phyloP scores from a whole-genome alignment of 2,888 invertebrate genomes.

The Thysanoteuthis rhombus region DNA sequence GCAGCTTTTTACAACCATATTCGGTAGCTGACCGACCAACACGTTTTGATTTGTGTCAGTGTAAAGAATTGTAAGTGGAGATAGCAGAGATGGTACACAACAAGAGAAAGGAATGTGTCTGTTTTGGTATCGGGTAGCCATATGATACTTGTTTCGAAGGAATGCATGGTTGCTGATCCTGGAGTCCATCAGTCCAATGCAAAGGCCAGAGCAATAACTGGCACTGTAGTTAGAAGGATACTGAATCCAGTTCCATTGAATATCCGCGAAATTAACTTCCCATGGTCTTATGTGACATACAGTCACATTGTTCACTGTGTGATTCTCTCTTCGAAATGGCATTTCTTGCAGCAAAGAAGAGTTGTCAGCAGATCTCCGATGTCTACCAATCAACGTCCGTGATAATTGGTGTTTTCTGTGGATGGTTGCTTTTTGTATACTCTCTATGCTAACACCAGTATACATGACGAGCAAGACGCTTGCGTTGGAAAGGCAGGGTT shows the following conservation, averaged over 20 bases:
- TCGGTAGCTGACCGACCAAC: not conserved
- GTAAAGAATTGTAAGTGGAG: not conserved
- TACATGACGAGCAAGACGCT: not conserved
- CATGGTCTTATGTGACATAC: not conserved
- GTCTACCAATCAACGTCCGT: not conserved
- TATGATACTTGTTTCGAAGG: not conserved
- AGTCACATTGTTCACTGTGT: not conserved
- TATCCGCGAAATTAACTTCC: not conserved
- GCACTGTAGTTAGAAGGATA: not conserved
- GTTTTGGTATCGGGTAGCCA: not conserved
- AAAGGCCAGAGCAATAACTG: not conserved
- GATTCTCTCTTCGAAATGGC: not conserved
- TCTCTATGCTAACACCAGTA: not conserved
- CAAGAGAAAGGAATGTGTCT: not conserved
- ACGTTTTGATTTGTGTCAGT: not conserved
- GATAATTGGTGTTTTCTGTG: not conserved
- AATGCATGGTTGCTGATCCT: constrained; percentile 24
- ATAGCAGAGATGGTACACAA: not conserved
- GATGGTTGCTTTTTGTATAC: not conserved
- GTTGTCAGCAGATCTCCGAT: not conserved
- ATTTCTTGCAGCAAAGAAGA: not conserved
- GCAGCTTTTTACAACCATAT: not conserved
- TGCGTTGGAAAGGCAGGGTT: not conserved
- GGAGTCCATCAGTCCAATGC: not conserved
- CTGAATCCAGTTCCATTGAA: not conserved